Evolutionary conservation across 2,113 vertebrate genomes (phyloP).

Genomic region (Rattus norvegicus): GRCr8 NC_086019.1:214945501-214946000

Average conservation of each 20-base stretch:
- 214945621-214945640: not conserved
- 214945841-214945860: not conserved
- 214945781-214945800: not conserved
- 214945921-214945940: not conserved
- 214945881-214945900: not conserved
- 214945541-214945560: accelerated
- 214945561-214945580: not conserved
- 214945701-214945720: not conserved
- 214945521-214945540: not conserved
- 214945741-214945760: not conserved
- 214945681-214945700: not conserved
- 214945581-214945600: accelerated
- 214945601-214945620: accelerated
- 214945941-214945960: not conserved
- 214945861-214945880: not conserved
- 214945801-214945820: not conserved
- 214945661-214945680: not conserved
- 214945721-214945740: not conserved
- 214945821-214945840: not conserved
- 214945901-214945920: not conserved
- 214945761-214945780: not conserved
- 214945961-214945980: not conserved
- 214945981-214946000: not conserved
- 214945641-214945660: accelerated
- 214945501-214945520: constrained; percentile 2